Evolutionary conservation across 2,797 vertebrate species (phyloP), one percentile per base, ranked within the genome.

Genomic region (Alosa sapidissima): DNA sequence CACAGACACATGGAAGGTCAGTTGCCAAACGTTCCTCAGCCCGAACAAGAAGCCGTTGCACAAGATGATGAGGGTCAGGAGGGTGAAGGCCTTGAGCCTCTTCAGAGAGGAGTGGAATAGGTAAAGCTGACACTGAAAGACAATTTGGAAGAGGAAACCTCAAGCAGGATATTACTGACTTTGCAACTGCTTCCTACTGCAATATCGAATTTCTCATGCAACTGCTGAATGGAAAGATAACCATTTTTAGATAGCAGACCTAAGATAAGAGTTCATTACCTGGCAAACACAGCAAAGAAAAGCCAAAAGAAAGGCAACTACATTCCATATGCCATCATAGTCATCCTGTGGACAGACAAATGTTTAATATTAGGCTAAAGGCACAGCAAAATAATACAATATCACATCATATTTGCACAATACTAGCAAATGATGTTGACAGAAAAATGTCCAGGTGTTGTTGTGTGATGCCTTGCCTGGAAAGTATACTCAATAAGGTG

Each of bases 401-500:
- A 36, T 28, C 65, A 36, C 28, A 68, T 36, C 14, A 33, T 9
- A 68, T 9, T 1, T 68, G 33, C 65, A 36, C 14, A 65, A 24
- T 65, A 65, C 62, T 28, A 65, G 62, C 62, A 33, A 60, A 58
- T 3, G n/a, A 62, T 8, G 9, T 19, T 55, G 19, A 58, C 55
- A n/a, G 5, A 21, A n/a, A 68, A 36, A 16, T 45, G n/a, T 10
- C 5, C 16, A 45, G 13, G 14, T 16, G 14, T 75, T 24, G 68
- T 4, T 1, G 7, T 45, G 5, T 7, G 14, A 45, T 7, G 72
- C 1, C 4, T 89, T 95, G 99, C 98, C 97, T 98, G 97, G 82
- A 98, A 95, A 3, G 97, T 97, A 91, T 98, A 92, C 83, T 99
- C 98, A 3, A 96, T 95, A 0, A 99, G 96, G 90, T 99, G 98